phyloP scores from a whole-genome alignment of 2,797 vertebrate species.

The Furcifer pardalis region DNA sequence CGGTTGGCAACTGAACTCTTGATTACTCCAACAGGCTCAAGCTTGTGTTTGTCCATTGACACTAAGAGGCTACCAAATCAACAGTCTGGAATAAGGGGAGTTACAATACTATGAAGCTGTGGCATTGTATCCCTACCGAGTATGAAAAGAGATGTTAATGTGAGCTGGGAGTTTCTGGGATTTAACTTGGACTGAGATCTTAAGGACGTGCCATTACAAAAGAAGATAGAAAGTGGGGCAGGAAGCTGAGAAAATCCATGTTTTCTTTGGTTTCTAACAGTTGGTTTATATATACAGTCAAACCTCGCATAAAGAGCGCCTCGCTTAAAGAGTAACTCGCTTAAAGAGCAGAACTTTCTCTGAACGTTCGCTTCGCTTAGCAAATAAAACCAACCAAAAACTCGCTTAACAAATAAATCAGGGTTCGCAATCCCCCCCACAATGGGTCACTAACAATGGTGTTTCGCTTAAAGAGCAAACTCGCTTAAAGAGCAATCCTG shows the following conservation, averaged over 20 bases:
- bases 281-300: no score
- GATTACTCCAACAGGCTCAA: not conserved
- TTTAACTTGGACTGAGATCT: not conserved
- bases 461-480: no score
- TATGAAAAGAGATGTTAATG: not conserved
- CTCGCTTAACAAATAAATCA: no score
- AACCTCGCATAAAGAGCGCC: no score
- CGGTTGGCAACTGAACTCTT: not conserved
- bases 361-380: no score
- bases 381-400: no score
- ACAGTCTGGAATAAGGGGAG: constrained; percentile 12
- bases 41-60: constrained; percentile 13
- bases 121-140: not conserved
- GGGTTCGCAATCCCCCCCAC: no score
- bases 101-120: not conserved
- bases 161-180: not conserved
- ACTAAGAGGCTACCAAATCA: constrained; percentile 13
- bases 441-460: no score
- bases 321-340: no score
- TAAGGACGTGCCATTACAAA: not conserved
- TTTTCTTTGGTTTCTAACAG: not conserved
- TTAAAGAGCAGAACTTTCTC: no score
- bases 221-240: no score
- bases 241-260: not conserved
- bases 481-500: no score